Conservation (phyloP, 2,797 vertebrate genomes). For the Onychomys leucogaster region DNA sequence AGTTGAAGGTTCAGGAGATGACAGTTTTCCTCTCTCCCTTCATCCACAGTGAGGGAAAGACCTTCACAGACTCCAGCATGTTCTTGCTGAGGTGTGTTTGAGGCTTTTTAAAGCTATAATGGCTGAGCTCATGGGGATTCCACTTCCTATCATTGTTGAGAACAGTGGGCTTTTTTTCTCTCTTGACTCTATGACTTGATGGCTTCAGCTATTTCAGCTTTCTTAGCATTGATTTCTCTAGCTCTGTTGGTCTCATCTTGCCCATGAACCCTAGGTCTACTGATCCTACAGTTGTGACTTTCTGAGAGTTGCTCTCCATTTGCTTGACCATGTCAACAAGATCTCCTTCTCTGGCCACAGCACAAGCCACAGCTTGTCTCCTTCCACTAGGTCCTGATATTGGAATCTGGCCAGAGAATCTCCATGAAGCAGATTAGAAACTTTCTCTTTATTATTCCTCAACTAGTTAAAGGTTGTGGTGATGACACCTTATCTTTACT, state of each 20-base stretch:
- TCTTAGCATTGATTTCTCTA: conserved; percentile 5
- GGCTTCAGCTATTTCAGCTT: neutral
- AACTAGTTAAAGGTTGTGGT: neutral
- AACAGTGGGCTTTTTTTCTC: conserved; percentile 17
- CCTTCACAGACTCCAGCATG: neutral
- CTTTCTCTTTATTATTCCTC: neutral
- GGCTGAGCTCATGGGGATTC: neutral
- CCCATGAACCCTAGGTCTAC: too few species aligned
- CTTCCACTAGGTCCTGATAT: neutral
- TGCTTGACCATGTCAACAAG: neutral
- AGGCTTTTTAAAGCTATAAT: too few species aligned
- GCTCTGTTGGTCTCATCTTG: neutral
- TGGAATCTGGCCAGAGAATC: conserved; percentile 21
- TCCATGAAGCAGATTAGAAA: neutral
- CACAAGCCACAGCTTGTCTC: neutral
- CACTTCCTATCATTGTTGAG: neutral
- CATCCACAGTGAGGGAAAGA: neutral
- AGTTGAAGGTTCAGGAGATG: too few species aligned
- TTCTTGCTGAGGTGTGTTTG: neutral
- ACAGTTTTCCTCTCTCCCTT: too few species aligned
- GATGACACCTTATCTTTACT: neutral
- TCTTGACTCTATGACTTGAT: neutral
- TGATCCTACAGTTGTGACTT: neutral
- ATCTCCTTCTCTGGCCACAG: neutral
- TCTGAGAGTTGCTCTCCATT: neutral